Percentiles rank a stretch among this genome's conserved stretches.
Conservation (phyloP, 2,113 vertebrate genomes). For the Paraplagusia blochii region DNA sequence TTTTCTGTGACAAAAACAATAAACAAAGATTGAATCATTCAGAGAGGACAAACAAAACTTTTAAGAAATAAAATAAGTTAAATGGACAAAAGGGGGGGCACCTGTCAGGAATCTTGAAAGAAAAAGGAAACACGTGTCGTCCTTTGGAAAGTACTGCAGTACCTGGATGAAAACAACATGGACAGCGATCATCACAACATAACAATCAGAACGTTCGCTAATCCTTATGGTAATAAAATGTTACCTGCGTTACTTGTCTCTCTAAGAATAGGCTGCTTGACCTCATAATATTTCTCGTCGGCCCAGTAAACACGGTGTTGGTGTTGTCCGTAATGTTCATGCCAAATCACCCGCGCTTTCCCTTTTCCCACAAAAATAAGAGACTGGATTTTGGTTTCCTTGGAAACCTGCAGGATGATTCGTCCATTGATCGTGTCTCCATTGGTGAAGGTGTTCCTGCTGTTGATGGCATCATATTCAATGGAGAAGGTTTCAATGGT, state of each 20-base stretch:
- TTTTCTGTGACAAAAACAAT: conserved; percentile 31
- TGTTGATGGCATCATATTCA: conserved; percentile 68
- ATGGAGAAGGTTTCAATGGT: conserved; percentile 44
- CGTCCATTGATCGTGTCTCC: conserved; percentile 66
- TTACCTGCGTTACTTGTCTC: conserved; percentile 59
- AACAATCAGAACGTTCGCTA: neutral
- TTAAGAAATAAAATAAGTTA: neutral
- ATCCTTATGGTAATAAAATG: neutral
- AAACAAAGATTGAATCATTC: accelerated
- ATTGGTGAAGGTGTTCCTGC: conserved; percentile 62
- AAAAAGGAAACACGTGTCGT: conserved; percentile 61
- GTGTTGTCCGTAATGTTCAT: conserved; percentile 17
- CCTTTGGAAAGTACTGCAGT: conserved; percentile 48
- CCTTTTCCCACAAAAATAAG: conserved; percentile 57
- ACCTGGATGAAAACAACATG: conserved; percentile 24
- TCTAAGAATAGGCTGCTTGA: conserved; percentile 49
- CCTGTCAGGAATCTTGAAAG: conserved; percentile 63
- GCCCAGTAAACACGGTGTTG: conserved; percentile 24
- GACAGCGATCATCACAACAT: neutral
- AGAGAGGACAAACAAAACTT: accelerated
- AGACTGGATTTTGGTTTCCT: conserved; percentile 45
- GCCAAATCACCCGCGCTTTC: conserved; percentile 56
- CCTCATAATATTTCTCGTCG: conserved; percentile 61
- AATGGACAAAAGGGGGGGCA: neutral
- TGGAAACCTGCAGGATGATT: conserved; percentile 56